A percentile compares a stretch with the other conserved stretches of the same genome.
Conservation (phyloP, 2,797 vertebrate genomes). For the Clarias pachynema region DNA sequence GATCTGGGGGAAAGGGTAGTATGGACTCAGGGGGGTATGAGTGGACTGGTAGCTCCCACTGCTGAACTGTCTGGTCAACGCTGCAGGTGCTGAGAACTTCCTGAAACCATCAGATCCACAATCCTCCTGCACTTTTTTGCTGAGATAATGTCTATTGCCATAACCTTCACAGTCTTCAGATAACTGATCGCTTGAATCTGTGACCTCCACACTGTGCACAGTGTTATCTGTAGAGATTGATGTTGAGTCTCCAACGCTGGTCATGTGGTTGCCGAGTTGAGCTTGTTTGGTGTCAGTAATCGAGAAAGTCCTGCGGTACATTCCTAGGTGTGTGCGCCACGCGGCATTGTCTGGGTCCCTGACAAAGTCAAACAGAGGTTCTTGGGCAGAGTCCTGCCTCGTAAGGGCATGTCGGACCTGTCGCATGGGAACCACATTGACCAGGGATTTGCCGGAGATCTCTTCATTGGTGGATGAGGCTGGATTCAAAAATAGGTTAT, state of each 20-base stretch:
- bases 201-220: slow-evolving; percentile 28
- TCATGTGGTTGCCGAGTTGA: slow-evolving; percentile 5
- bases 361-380: slow-evolving; percentile 58
- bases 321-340: slow-evolving; percentile 78
- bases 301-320: slow-evolving; percentile 64
- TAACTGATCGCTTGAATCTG: slow-evolving; percentile 34
- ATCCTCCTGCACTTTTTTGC: background rate
- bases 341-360: slow-evolving; percentile 52
- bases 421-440: slow-evolving; percentile 73
- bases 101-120: slow-evolving; percentile 16
- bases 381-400: slow-evolving; percentile 57
- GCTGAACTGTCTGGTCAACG: slow-evolving; percentile 60
- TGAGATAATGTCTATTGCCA: background rate
- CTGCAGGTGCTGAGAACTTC: slow-evolving; percentile 46
- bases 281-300: background rate
- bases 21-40: slow-evolving; percentile 55
- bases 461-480: slow-evolving; percentile 58
- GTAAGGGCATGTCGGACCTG: slow-evolving; percentile 56
- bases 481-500: slow-evolving; percentile 28
- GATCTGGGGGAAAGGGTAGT: slow-evolving; percentile 84
- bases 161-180: slow-evolving; percentile 15
- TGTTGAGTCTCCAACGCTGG: slow-evolving; percentile 18
- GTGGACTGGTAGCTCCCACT: slow-evolving; percentile 34
- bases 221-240: slow-evolving; percentile 2
- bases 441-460: slow-evolving; percentile 56